Conservation (phyloP, 1,140 invertebrate genomes). For the Drosophila sechellia region DNA sequence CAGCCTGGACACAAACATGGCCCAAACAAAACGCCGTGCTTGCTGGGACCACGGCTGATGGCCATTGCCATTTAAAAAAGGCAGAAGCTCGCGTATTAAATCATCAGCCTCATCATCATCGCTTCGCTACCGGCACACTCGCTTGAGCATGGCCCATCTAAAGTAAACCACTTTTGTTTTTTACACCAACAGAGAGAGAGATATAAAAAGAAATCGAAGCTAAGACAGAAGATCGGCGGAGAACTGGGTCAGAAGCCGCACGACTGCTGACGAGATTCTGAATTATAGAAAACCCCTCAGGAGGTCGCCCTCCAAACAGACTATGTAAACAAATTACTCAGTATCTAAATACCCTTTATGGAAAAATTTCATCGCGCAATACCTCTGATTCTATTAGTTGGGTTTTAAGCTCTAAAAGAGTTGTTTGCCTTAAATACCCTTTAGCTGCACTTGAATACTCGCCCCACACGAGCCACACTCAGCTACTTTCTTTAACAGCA, state of each 20-base stretch:
- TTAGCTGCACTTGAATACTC: constrained; percentile 36
- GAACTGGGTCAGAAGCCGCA: constrained; percentile 66
- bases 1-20: constrained; percentile 45
- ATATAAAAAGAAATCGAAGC: constrained; percentile 51
- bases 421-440: constrained; percentile 8
- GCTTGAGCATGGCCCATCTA: constrained; percentile 37
- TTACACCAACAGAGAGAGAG: constrained; percentile 35
- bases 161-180: constrained; percentile 58
- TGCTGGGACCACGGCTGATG: constrained; percentile 17
- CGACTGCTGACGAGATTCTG: constrained; percentile 36
- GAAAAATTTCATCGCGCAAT: too few relatives aligned
- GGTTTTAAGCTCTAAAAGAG: too few relatives aligned
- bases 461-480: constrained; percentile 50
- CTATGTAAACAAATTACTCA: constrained; percentile 43
- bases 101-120: constrained; percentile 22
- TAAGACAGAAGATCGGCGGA: constrained; percentile 33
- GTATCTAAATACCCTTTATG: constrained; percentile 12
- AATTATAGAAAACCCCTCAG: constrained; percentile 47
- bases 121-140: constrained; percentile 21
- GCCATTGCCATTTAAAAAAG: constrained; percentile 30
- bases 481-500: constrained; percentile 65
- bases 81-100: constrained; percentile 37
- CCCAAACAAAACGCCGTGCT: constrained; percentile 34
- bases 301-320: constrained; percentile 23
- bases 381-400: not conserved